These are phyloP conservation scores for Eulithis testata DNA, from an alignment of 2,888 invertebrate species.

Conservation along the genomic window DNA sequence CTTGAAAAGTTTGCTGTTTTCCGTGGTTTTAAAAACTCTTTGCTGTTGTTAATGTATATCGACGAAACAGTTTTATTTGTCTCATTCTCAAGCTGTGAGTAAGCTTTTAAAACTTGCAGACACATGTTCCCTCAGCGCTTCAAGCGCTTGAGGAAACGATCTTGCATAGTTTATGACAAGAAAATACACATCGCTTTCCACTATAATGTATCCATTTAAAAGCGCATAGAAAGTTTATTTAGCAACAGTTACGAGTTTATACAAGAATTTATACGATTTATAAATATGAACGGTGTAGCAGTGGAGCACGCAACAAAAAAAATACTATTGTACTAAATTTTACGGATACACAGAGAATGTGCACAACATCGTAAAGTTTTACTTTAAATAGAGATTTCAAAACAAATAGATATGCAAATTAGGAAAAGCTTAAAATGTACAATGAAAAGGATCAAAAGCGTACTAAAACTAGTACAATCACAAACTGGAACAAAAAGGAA, in stretches of 20 bases:
- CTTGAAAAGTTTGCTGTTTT: no score
- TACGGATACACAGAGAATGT: background rate
- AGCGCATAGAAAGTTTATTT: background rate
- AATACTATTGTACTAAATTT: conserved; percentile 16
- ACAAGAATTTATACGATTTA: conserved; percentile 13
- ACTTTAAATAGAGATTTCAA: no score
- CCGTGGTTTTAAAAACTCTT: no score
- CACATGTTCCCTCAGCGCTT: conserved; percentile 39
- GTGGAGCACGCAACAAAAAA: conserved; percentile 1
- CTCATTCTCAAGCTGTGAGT: background rate
- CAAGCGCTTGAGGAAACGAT: conserved; percentile 38
- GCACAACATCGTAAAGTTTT: background rate
- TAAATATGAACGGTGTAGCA: conserved; percentile 21
- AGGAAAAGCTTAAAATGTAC: background rate
- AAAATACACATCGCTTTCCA: conserved; percentile 20
- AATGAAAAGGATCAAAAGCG: background rate
- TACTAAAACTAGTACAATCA: conserved; percentile 7
- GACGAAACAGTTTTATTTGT: background rate
- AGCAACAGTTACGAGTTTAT: conserved; percentile 23
- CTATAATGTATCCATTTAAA: background rate
- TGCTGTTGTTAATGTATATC: conserved; percentile 3
- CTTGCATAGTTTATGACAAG: conserved; percentile 49
- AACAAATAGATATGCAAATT: background rate
- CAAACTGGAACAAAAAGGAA: conserved; percentile 5
- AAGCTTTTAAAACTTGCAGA: conserved; percentile 50